Base-by-base conservation (phyloP, 2,113 vertebrate genomes). In the Pongo pygmaeus region DNA sequence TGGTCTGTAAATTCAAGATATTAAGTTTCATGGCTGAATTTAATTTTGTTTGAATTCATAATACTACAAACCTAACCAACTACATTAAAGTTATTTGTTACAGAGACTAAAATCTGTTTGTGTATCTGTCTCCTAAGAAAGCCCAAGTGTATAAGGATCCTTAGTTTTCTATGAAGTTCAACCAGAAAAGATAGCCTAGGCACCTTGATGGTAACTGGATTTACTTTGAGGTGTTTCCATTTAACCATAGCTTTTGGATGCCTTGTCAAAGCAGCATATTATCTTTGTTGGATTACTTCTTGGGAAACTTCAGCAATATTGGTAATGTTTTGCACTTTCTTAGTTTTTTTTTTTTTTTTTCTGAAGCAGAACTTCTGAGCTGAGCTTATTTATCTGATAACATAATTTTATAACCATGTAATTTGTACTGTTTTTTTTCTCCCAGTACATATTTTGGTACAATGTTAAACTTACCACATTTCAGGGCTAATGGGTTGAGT, bases 41-140 rank as follows among this genome's bases (percentile, higher is more conserved):
- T 97, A 90, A 95, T 93, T 96, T 96, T 90, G 61, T 87, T 96
- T 95, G 89, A 93, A 90, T 90, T 94, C 46, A 80, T 89, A 95
- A 75, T 74, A 70, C 43, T 77, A 72, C 38, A 35, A 52, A 67
- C 50, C 35, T 94, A 70, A 83, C 79, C 57, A 83, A n/a, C 18
- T 78, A 43, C 55, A 70, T 78, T 88, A 75, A 95, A 91, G 43
- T 13, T 72, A 38, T 94, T 96, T 93, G 70, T 96, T 96, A 89
- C 23, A 78, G 84, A 96, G 80, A 93, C 91, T 78, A 96, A 96
- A 84, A 97, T 97, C 70, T 97, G 22, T n/a, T 75, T 92, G 40
- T 89, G 48, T 78, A 43, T 43, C 69, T 90, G 43, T 88, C 59
- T 91, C 50, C 84, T 55, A 5, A 46, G 40, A 93, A 61, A 81